Percentiles rank a stretch among this genome's conserved stretches.
Conservation (phyloP, 2,888 invertebrate species). For the Macrostomum cliftonense region DNA sequence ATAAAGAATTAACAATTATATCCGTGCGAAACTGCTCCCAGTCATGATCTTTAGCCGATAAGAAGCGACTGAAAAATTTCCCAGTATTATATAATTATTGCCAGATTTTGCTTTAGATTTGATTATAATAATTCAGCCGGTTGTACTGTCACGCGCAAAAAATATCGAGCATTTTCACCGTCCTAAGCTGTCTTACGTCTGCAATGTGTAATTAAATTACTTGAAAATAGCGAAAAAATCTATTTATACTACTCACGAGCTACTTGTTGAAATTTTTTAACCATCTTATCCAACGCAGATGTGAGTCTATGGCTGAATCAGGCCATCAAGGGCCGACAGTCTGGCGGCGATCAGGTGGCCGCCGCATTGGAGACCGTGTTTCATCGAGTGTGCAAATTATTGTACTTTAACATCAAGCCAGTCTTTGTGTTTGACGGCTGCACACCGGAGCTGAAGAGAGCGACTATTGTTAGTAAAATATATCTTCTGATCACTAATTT, state of each 20-base stretch:
- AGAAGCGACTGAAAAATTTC: no score
- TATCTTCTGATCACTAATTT: not conserved
- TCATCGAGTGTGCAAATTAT: constrained; percentile 76
- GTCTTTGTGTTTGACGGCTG: constrained; percentile 96
- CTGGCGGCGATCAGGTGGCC: constrained; percentile 50
- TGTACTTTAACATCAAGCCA: constrained; percentile 82
- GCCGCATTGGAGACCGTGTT: constrained; percentile 82
- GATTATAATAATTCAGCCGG: no score
- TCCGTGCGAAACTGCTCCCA: no score
- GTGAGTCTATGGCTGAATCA: constrained; percentile 98
- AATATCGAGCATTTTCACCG: no score
- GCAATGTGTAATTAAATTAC: not conserved
- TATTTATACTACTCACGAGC: not conserved
- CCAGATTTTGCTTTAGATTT: no score
- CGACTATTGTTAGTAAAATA: constrained; percentile 57
- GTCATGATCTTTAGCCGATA: no score
- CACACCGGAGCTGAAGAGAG: constrained; percentile 69
- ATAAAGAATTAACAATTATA: no score
- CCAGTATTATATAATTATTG: no score
- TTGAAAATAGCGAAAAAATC: not conserved
- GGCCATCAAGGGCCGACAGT: constrained; percentile 74
- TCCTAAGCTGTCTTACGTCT: no score
- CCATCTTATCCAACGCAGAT: constrained; percentile 45
- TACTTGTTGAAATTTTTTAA: not conserved
- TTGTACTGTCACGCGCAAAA: no score